Base-by-base conservation (phyloP, 2,113 vertebrate species). In the Gambusia holbrooki region DNA sequence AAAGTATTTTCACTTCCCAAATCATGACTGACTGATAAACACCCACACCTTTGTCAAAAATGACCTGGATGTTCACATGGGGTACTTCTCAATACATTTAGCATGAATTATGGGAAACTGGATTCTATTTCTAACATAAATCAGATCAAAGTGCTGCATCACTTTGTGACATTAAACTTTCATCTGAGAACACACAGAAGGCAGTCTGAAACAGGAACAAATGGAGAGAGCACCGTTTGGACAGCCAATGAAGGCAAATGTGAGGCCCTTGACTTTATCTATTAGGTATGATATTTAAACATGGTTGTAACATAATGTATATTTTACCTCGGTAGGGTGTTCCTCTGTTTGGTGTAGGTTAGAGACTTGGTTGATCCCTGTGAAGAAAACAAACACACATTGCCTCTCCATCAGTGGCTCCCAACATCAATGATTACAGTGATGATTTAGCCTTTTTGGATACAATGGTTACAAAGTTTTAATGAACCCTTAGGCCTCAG, bases 321-420 rank as follows among this genome's bases (percentile, higher is more conserved):
- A 8, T 19, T 79, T 84, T 90, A 93, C 92, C 92, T 89, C 33
- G 91, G 92, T 48, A 93, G 75, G 13, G 91, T 92, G 88, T 89
- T 93, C 40, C 92, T 91, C 85, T 93, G 92, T 71, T 93, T 93
- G 78, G 85, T 90, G 33, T 90, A 92, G 69, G 88, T 92, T 73
- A 93, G 73, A 63, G 92, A 93, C 87, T 93, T 93, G 60, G 92
- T 93, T 73, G 92, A 93, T 2, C 91, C 92, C 92, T 93, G 62
- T 28, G 25, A 54, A 71, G 62, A 37, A 77, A 12, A 66, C 29
- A n/a, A 25, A 48, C 40, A 71, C 6, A 37, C 30, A 71, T 2
- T 58, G 22, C 29, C 37, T 35, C 32, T 27, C 66, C 11, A 37
- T 28, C 42, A 28, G 13, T 45, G 32, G 40, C 35, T 71, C 25